Evolutionary conservation across 2,113 vertebrate genomes (phyloP).

Genomic region (Entelurus aequoreus): DNA sequence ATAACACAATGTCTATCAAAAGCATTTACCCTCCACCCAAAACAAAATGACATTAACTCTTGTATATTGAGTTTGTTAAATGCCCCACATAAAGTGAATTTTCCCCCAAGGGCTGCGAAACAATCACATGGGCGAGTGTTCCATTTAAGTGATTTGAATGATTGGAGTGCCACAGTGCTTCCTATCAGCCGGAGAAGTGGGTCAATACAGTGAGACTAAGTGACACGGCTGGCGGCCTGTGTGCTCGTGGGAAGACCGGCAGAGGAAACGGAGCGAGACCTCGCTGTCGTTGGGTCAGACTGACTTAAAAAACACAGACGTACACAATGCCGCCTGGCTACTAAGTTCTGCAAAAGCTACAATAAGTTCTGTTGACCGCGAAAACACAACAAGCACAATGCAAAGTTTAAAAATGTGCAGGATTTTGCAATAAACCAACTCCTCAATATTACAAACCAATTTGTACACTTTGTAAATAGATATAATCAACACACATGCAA

Average conservation of each 20-base stretch:
- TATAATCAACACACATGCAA: too few relatives aligned
- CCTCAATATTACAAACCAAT: neutral
- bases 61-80: conserved; percentile 73
- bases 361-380: neutral
- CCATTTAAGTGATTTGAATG: conserved; percentile 73
- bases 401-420: neutral
- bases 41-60: conserved; percentile 64
- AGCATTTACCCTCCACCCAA: conserved; percentile 60
- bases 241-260: conserved; percentile 42
- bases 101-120: conserved; percentile 63
- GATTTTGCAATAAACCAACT: too few relatives aligned
- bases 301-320: conserved; percentile 23
- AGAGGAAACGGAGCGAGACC: conserved; percentile 46
- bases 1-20: conserved; percentile 30
- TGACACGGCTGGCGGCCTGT: conserved; percentile 62
- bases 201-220: conserved; percentile 68
- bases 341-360: neutral
- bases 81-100: conserved; percentile 70
- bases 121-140: conserved; percentile 62
- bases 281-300: conserved; percentile 55
- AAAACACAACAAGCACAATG: conserved; percentile 1
- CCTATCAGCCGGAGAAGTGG: conserved; percentile 66
- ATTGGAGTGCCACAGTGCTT: conserved; percentile 55
- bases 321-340: conserved; percentile 11
- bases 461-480: too few relatives aligned